These are phyloP conservation scores for Tragulus kanchil DNA, from an alignment of 2,113 vertebrate genomes.

Conservation along the genomic window DNA sequence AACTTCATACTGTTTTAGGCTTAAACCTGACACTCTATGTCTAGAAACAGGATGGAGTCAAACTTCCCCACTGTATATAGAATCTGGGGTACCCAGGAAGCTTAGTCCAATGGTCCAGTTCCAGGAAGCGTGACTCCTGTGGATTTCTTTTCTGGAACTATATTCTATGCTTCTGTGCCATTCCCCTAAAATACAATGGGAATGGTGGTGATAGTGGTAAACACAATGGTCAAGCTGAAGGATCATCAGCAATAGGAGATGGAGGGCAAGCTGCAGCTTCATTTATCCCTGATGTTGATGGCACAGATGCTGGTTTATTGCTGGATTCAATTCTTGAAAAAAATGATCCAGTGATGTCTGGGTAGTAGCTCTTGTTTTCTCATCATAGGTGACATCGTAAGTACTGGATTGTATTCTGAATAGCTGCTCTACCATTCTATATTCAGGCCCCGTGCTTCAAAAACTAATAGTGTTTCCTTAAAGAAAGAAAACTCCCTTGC, in stretches of 20 bases:
- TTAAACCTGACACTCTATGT: background rate
- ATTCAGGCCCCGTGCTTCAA: background rate
- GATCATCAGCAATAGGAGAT: too few relatives aligned
- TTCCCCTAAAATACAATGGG: background rate
- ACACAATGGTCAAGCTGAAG: too few relatives aligned
- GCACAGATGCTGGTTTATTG: too few relatives aligned
- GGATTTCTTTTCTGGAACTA: conserved; percentile 34
- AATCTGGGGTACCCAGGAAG: background rate
- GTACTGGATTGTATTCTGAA: background rate
- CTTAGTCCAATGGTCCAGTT: background rate
- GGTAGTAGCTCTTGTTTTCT: too few relatives aligned
- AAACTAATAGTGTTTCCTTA: background rate
- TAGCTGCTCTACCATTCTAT: background rate
- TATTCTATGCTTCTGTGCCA: background rate
- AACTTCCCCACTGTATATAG: background rate
- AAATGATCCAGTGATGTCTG: too few relatives aligned
- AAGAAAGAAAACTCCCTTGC: background rate
- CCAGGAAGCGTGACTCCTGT: background rate
- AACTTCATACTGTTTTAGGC: background rate
- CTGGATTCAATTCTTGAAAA: too few relatives aligned
- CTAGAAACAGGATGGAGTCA: background rate
- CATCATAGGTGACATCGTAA: too few relatives aligned
- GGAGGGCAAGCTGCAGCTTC: too few relatives aligned
- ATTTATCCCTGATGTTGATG: too few relatives aligned
- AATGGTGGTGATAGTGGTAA: background rate